Conservation (phyloP, 2,888 invertebrate species). For the Craniophora ligustri region DNA sequence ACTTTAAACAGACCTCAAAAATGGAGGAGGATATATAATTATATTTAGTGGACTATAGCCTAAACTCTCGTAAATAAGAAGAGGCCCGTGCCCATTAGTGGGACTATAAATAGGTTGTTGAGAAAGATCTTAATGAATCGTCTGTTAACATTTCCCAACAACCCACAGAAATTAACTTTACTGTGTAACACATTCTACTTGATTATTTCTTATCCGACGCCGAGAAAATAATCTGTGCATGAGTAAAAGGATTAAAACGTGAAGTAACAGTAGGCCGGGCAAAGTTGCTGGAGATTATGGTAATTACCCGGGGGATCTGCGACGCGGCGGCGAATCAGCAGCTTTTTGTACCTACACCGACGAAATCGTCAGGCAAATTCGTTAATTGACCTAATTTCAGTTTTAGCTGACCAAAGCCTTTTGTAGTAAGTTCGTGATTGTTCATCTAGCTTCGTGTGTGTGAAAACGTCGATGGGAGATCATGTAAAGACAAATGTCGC, state of each 20-base stretch:
- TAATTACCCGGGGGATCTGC: slow-evolving; percentile 42
- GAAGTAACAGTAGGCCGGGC: slow-evolving; percentile 40
- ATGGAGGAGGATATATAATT: too few relatives aligned
- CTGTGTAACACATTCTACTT: slow-evolving; percentile 5
- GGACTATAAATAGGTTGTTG: too few relatives aligned
- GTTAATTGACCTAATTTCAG: slow-evolving; percentile 52
- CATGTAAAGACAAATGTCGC: too few relatives aligned
- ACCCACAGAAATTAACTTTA: not conserved
- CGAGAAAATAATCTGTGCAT: slow-evolving; percentile 38
- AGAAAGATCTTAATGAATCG: too few relatives aligned
- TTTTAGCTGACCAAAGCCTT: slow-evolving; percentile 52
- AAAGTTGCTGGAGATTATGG: slow-evolving; percentile 56
- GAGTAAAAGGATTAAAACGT: slow-evolving; percentile 41
- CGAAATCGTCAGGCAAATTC: slow-evolving; percentile 32
- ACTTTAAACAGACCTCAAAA: too few relatives aligned
- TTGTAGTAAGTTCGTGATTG: slow-evolving; percentile 23
- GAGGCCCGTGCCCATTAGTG: too few relatives aligned
- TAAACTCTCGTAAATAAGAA: too few relatives aligned
- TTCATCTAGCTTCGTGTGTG: slow-evolving; percentile 12
- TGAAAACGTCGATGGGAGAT: slow-evolving; percentile 1
- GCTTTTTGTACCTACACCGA: slow-evolving; percentile 18
- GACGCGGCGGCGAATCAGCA: slow-evolving; percentile 47
- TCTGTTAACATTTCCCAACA: not conserved
- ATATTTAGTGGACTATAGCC: too few relatives aligned
- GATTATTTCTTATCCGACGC: slow-evolving; percentile 19